Conservation (phyloP, 2,113 vertebrate genomes). For the Platanista minor region DNA sequence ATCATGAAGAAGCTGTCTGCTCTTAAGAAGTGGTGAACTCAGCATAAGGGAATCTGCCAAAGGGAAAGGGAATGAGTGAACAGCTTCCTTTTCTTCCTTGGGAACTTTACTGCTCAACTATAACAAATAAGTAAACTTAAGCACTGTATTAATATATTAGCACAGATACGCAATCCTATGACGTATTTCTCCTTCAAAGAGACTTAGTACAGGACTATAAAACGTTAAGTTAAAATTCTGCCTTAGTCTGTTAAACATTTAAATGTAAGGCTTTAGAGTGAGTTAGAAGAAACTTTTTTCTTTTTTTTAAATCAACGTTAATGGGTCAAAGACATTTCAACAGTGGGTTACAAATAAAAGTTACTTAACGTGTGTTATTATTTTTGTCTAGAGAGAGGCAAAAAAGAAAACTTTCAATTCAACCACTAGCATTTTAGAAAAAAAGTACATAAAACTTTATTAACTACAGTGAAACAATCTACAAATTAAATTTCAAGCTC, state of each 20-base stretch:
- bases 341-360: neutral
- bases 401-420: neutral
- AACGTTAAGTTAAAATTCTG: neutral
- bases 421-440: neutral
- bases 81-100: neutral
- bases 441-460: neutral
- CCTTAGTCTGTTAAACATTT: neutral
- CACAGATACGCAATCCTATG: neutral
- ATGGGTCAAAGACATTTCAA: neutral
- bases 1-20: constrained; percentile 82
- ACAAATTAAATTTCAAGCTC: neutral
- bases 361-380: neutral
- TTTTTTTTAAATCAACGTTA: neutral
- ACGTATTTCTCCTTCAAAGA: neutral
- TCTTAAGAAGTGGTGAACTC: constrained; percentile 72
- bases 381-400: neutral
- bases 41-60: constrained; percentile 74
- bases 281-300: neutral
- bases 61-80: neutral
- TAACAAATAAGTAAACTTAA: neutral
- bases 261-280: neutral
- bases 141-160: neutral
- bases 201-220: neutral
- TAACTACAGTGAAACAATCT: neutral
- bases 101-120: neutral